These are phyloP conservation scores for Dipodomys merriami DNA, from an alignment of 2,113 vertebrate genomes.

Conservation along the genomic window DNA sequence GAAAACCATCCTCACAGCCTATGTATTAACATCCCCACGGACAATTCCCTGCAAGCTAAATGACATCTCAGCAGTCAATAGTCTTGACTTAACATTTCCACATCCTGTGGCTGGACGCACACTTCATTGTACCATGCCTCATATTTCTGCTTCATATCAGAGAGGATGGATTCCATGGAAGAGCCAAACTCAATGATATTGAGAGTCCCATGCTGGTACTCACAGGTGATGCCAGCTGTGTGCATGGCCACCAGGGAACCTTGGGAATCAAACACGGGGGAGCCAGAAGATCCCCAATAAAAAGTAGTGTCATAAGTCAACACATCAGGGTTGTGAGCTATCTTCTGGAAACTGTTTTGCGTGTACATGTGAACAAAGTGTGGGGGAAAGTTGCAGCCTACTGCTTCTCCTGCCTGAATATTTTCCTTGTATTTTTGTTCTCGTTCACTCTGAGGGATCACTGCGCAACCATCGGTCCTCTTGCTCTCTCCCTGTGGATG, in stretches of 20 bases:
- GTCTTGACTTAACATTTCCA: constrained; percentile 35
- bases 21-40: too few relatives aligned
- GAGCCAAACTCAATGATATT: constrained; percentile 69
- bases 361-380: neutral
- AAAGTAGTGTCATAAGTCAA: constrained; percentile 68
- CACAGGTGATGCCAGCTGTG: accelerated
- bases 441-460: constrained; percentile 9
- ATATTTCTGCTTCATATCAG: neutral
- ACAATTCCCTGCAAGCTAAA: neutral
- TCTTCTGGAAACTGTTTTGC: neutral
- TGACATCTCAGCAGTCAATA: neutral
- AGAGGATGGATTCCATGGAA: constrained; percentile 19
- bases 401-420: neutral
- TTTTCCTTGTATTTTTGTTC: accelerated
- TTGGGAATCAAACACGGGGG: constrained; percentile 62
- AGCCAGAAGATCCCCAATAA: constrained; percentile 70
- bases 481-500: constrained; percentile 61
- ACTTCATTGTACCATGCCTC: neutral
- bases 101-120: neutral
- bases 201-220: accelerated
- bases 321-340: accelerated
- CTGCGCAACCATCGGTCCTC: constrained; percentile 4
- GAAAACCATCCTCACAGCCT: too few relatives aligned
- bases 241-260: constrained; percentile 65
- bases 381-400: accelerated